phyloP scores from a whole-genome alignment of 53 echinoderm and acorn worm species.

The Apostichopus leukothele region DNA sequence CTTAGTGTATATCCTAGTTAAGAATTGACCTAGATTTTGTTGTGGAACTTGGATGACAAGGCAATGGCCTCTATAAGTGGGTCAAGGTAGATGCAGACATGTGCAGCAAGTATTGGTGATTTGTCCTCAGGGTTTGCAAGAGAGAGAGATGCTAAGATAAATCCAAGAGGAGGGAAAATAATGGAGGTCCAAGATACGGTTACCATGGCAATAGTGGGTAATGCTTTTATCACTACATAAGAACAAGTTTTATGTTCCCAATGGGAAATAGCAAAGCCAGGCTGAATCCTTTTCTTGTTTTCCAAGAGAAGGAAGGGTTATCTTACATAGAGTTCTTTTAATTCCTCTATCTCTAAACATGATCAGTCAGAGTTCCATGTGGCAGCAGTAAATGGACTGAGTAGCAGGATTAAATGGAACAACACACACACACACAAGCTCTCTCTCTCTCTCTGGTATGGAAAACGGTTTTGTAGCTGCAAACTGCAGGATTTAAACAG shows the following conservation, averaged over 20 bases:
- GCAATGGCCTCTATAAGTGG: slow-evolving; percentile 40
- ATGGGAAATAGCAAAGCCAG: not conserved
- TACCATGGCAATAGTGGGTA: slow-evolving; percentile 18
- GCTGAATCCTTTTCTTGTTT: too few species aligned
- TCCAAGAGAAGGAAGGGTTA: not conserved
- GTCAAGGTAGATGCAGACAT: slow-evolving; percentile 27
- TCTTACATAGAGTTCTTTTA: too few species aligned
- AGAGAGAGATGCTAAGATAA: slow-evolving; percentile 37
- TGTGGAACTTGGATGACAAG: not conserved
- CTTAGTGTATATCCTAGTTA: slow-evolving; percentile 31
- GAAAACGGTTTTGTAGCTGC: too few species aligned
- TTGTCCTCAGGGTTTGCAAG: slow-evolving; percentile 37
- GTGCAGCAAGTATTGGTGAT: slow-evolving; percentile 10
- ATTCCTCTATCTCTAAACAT: not conserved
- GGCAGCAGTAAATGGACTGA: not conserved
- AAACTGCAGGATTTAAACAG: too few species aligned
- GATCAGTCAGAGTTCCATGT: too few species aligned
- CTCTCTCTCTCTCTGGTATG: too few species aligned
- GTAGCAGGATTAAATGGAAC: not conserved
- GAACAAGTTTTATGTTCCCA: slow-evolving; percentile 39
- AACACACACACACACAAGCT: too few species aligned
- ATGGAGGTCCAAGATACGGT: slow-evolving; percentile 21
- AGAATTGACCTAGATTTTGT: slow-evolving; percentile 44
- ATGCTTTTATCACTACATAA: not conserved
- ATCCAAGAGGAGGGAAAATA: slow-evolving; percentile 29